Conservation (phyloP, 1,140 invertebrate species). For the Ceratoteleas bidentatus region DNA sequence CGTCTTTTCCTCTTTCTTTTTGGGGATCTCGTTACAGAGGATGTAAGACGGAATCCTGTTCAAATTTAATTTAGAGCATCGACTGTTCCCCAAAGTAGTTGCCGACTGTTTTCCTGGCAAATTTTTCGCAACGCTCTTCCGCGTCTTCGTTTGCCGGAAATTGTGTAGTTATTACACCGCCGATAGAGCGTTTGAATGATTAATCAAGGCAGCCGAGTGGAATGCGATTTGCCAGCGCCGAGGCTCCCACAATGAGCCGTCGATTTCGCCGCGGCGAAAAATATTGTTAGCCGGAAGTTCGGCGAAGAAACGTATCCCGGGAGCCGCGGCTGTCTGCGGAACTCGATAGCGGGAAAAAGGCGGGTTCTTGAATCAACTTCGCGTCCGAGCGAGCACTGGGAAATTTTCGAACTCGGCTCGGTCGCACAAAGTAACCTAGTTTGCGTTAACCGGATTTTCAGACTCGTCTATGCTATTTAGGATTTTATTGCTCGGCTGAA, state of each 20-base stretch:
- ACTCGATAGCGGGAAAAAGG: conserved; percentile 16
- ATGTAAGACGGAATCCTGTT: too few species aligned
- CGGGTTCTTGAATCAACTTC: conserved; percentile 15
- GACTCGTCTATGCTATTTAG: conserved; percentile 23
- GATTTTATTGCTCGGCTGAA: conserved; percentile 16
- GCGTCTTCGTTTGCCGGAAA: too few species aligned
- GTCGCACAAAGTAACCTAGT: conserved; percentile 23
- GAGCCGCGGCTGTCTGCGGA: conserved; percentile 3
- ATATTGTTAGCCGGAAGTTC: conserved; percentile 11
- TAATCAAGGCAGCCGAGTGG: neutral
- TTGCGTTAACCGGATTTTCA: conserved; percentile 24
- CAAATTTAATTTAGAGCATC: too few species aligned
- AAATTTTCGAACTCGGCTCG: conserved; percentile 28
- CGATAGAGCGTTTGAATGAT: conserved; percentile 10
- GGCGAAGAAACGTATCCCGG: neutral
- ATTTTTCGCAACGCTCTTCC: too few species aligned
- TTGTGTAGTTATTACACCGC: neutral
- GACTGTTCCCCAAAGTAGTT: too few species aligned
- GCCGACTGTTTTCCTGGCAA: too few species aligned
- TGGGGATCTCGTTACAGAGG: too few species aligned
- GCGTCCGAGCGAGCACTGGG: conserved; percentile 3
- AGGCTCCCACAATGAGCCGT: neutral
- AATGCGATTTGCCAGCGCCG: neutral
- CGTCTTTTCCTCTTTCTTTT: too few species aligned
- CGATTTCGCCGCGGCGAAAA: neutral